Evolutionary conservation across 2,113 vertebrate species (phyloP), one percentile per base, ranked within the genome.

Genomic region (Raphicerus campestris): DNA sequence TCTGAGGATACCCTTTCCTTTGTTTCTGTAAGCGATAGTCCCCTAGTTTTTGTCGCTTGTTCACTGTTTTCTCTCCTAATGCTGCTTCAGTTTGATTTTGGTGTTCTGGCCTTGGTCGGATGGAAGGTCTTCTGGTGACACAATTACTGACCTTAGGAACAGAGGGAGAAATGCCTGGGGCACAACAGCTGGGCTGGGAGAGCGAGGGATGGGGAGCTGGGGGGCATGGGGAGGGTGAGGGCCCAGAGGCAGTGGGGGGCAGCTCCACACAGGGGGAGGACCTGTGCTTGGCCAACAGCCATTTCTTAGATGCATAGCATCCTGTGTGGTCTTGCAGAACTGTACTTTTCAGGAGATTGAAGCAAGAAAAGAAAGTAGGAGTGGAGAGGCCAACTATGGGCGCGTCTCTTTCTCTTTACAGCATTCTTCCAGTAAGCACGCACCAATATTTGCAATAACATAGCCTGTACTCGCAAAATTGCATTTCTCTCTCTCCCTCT

Each of bases 401-500:
- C 7, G 0, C 16, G 35, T 22, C 15, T 32, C 13, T 16, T n/a
- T 42, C 45, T 13, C 85, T 58, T 83, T 77, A 3, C 5, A 19
- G n/a, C 3, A 0, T 28, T 15, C 60, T 49, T 26, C 60, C 30
- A 39, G 1, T 1, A 13, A 3, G 28, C 5, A 2, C 4, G 6
- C 26, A 19, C 30, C 55, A 13, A 1, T 5, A 1, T 81, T 42
- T 53, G 73, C 32, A 6, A 10, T 8, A 1, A 17, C 2, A 35
- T 2, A 13, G n/a, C 17, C 61, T 7, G 2, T 7, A 19, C 22
- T 2, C 3, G 20, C 26, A 53, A 63, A 28, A 24, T 32, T 24
- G 30, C 22, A 17, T 4, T 14, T 30, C 17, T 22, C 26, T 32
- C 78, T 51, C 30, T 49, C 19, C 5, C 7, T 42, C 47, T 63